Conservation (phyloP, 2,113 vertebrate genomes). For the Xyrauchen texanus region DNA sequence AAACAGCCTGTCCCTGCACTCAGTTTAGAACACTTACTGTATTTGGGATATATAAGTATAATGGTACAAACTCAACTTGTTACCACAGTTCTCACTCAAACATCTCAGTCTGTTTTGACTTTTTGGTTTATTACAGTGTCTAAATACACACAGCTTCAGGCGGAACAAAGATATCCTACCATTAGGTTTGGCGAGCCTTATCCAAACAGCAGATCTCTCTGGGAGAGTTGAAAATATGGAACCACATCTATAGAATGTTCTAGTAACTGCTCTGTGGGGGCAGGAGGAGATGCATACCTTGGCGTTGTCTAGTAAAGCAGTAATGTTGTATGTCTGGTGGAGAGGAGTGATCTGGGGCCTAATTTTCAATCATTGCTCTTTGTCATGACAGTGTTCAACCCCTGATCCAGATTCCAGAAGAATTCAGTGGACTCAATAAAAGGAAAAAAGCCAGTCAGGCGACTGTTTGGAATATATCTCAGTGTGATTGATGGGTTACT, state of each 20-base stretch:
- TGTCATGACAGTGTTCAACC: conserved; percentile 40
- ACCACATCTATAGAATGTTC: conserved; percentile 50
- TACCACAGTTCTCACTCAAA: conserved; percentile 9
- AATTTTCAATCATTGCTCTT: conserved; percentile 46
- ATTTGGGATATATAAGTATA: background rate
- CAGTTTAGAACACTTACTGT: background rate
- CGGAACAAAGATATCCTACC: conserved; percentile 44
- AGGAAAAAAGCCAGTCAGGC: conserved; percentile 23
- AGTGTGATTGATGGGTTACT: conserved; percentile 35
- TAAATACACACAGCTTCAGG: conserved; percentile 45
- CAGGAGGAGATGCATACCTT: conserved; percentile 49
- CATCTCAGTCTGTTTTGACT: background rate
- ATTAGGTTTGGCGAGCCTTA: conserved; percentile 49
- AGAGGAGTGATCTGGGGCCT: conserved; percentile 25
- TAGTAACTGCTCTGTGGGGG: conserved; percentile 28
- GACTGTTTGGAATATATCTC: conserved; percentile 45
- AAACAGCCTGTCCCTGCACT: background rate
- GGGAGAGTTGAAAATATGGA: conserved; percentile 49
- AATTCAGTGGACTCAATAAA: conserved; percentile 35
- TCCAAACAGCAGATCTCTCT: conserved; percentile 55
- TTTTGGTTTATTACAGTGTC: conserved; percentile 34
- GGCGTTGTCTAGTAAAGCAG: conserved; percentile 52
- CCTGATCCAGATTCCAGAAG: conserved; percentile 27
- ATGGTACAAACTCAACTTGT: background rate
- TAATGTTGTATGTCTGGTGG: conserved; percentile 39